Base-by-base conservation (phyloP, 2,113 vertebrate species). In the Esox niger region DNA sequence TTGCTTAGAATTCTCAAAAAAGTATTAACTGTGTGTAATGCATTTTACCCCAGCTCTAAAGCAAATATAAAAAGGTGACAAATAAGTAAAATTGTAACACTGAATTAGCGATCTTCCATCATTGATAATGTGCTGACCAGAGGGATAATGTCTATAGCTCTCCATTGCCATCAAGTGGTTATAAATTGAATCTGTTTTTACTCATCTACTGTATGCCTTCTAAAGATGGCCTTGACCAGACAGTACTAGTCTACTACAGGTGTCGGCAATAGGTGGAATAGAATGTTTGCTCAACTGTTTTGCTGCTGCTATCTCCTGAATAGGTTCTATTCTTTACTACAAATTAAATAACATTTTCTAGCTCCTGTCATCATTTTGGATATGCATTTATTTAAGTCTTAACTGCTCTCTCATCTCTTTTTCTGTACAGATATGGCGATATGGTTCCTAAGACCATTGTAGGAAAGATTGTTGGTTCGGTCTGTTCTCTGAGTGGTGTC, bases 391-490 rank as follows among this genome's bases (percentile, higher is more conserved):
- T 15, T 27, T 10, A 25, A 7, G 9, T 56, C 9, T 25, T 56
- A 13, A 56, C 0, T 9, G 4, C 54, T 56, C 54, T 56, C 5
- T 46, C 17, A 17, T 49, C 35, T 49, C 2, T 84, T 33, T 75
- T 25, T 88, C 62, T 77, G 25, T 70, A 38, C 79, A 99, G 97
- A 69, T 99, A 98, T 61, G 95, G 97, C 7, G 95, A 99, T 88
- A 99, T 98, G 95, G 96, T 99, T 10, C 96, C 96, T 2, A 98
- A 98, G 90, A 98, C 96, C 72, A 97, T 99, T 77, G 94, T 94
- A 84, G 97, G 96, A 74, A 99, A 99, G 92, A 93, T 99, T 65
- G 94, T 98, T 69, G 96, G 94, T 57, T 98, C 96, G 21, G 91
- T 98, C 79, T 99, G 96, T 47, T 99, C 96, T 0, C 88, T 98